These are phyloP conservation scores for Leptinotarsa rubiginosa DNA, from an alignment of 2,888 invertebrate genomes.

Conservation along the genomic window DNA sequence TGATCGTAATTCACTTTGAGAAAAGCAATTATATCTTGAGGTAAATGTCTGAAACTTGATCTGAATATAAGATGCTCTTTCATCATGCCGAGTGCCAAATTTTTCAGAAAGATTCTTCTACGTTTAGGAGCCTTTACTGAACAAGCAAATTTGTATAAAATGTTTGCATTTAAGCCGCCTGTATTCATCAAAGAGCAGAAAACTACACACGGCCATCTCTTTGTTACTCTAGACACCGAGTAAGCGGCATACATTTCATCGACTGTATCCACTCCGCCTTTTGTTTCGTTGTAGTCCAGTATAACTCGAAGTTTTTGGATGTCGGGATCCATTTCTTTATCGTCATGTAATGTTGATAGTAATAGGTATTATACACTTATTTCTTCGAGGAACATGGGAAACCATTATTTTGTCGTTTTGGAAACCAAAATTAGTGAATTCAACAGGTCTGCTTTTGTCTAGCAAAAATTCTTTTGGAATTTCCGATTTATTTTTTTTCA, in stretches of 20 bases:
- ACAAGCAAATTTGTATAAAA: slow-evolving; percentile 42
- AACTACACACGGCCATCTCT: slow-evolving; percentile 17
- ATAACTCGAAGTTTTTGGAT: slow-evolving; percentile 49
- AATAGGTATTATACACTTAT: slow-evolving; percentile 41
- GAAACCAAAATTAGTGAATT: no score
- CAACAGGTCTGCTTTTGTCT: no score
- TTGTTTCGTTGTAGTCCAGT: slow-evolving; percentile 51
- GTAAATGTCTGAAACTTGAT: not conserved
- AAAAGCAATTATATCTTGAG: no score
- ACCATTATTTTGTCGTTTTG: no score
- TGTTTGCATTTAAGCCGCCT: slow-evolving; percentile 31
- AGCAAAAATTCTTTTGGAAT: no score
- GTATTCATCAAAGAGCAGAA: slow-evolving; percentile 30
- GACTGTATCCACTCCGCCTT: slow-evolving; percentile 51
- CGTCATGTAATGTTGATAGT: slow-evolving; percentile 51
- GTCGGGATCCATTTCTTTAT: slow-evolving; percentile 45
- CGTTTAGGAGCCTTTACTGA: slow-evolving; percentile 32
- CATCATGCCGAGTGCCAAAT: not conserved
- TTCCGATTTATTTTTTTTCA: no score
- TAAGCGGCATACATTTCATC: slow-evolving; percentile 24
- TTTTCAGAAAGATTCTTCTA: not conserved
- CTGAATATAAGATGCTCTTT: not conserved
- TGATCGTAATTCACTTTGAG: no score
- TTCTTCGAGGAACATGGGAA: slow-evolving; percentile 36
- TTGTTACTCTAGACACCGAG: slow-evolving; percentile 24